Evolutionary conservation across 2,888 invertebrate genomes (phyloP), one percentile per base, ranked within the genome.

Genomic region (Graphium colonna): DNA sequence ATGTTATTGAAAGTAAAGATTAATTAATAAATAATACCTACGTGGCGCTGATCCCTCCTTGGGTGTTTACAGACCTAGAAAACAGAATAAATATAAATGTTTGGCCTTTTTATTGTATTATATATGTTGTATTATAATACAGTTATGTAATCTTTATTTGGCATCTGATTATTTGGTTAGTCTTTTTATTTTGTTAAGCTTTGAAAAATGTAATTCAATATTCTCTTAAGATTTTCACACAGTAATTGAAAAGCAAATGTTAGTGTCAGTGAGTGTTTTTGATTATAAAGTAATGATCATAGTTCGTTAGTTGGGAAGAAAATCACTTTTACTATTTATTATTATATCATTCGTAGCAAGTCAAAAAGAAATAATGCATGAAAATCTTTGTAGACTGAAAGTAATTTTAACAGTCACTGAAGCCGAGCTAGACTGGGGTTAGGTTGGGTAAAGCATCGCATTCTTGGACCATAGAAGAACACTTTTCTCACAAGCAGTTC

Each of bases 11-110:
- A n/a, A n/a, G n/a, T n/a, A n/a, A n/a, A n/a, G n/a, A n/a, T n/a
- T n/a, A n/a, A n/a, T n/a, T n/a, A n/a, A n/a, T n/a, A n/a, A n/a
- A n/a, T n/a, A n/a, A 21, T 45, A 57, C 64, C 47, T 73, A 82
- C 79, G 78, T 68, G 66, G 67, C 71, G 67, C 64, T 59, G 66
- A 70, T 79, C 5, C 76, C 74, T 72, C 68, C 63, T 58, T 52
- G 61, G 63, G 60, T 69, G 78, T 75, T 85, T 87, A 87, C 83
- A 87, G 85, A 84, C 87, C 87, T 87, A 82, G 67, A 81, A 83
- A 71, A 75, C 60, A 72, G 68, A 60, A 66, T 58, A 59, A 57
- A 33, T 36, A 12, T 50, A 26, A 28, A 49, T 64, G n/a, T n/a
- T n/a, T 58, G 58, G 38, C 51, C 48, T 33, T 9, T 28, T 28